These are phyloP conservation scores for Philaethria dido DNA, from an alignment of 2,888 invertebrate genomes.

Conservation along the genomic window DNA sequence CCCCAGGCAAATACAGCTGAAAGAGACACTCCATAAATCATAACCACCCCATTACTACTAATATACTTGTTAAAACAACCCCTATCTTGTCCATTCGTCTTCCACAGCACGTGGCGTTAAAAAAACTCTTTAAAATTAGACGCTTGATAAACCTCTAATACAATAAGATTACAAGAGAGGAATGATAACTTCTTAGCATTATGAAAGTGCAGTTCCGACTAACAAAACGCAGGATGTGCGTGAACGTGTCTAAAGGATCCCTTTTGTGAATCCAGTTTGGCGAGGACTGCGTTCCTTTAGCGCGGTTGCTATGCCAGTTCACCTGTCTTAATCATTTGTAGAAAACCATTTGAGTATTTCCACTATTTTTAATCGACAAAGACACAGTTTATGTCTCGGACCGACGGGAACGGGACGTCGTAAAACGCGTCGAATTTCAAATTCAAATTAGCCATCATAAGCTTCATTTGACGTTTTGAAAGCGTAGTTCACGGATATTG, in stretches of 20 bases:
- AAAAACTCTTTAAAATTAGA: slow-evolving; percentile 72
- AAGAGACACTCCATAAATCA: slow-evolving; percentile 81
- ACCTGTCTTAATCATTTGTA: slow-evolving; percentile 59
- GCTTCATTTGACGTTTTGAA: slow-evolving; percentile 61
- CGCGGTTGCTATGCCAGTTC: slow-evolving; percentile 65
- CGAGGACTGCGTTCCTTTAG: slow-evolving; percentile 48
- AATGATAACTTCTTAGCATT: slow-evolving; percentile 79
- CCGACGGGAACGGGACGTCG: slow-evolving; percentile 49
- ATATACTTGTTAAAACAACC: slow-evolving; percentile 83
- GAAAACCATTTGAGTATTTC: slow-evolving; percentile 26
- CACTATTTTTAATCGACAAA: slow-evolving; percentile 15
- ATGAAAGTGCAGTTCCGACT: slow-evolving; percentile 66
- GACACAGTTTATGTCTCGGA: slow-evolving; percentile 30
- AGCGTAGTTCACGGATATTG: slow-evolving; percentile 70
- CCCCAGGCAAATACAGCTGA: slow-evolving; percentile 74
- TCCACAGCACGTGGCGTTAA: slow-evolving; percentile 64
- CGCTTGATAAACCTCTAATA: slow-evolving; percentile 58
- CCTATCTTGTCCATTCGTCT: slow-evolving; percentile 75
- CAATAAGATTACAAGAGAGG: slow-evolving; percentile 56
- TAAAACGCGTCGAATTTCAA: slow-evolving; percentile 64
- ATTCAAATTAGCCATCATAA: slow-evolving; percentile 76
- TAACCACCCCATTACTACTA: slow-evolving; percentile 76
- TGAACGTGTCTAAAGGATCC: slow-evolving; percentile 58
- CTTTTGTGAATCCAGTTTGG: slow-evolving; percentile 56
- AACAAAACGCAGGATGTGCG: slow-evolving; percentile 73